Conservation (phyloP, 2,888 invertebrate genomes). For the Actias luna region DNA sequence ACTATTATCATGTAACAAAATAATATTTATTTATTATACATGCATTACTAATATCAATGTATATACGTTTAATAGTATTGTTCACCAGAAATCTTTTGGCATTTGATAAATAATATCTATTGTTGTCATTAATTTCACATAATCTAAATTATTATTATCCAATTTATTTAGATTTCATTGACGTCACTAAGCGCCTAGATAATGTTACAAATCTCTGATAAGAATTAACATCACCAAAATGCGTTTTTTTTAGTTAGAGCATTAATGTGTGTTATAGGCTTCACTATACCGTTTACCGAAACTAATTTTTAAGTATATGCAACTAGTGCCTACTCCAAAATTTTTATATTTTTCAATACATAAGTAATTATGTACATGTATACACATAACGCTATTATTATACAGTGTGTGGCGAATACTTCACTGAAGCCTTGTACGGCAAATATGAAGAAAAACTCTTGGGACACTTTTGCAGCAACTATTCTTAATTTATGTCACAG, state of each 20-base stretch:
- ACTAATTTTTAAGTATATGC: too few species aligned
- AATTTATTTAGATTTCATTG: conserved; percentile 1
- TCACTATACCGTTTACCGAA: too few species aligned
- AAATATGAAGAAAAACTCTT: not conserved
- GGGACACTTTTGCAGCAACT: not conserved
- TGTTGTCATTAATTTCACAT: not conserved
- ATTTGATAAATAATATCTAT: not conserved
- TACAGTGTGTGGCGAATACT: not conserved
- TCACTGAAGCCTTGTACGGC: not conserved
- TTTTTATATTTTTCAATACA: too few species aligned
- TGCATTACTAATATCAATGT: not conserved
- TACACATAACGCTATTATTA: not conserved
- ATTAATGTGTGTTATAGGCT: too few species aligned
- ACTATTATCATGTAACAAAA: not conserved
- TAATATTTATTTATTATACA: not conserved
- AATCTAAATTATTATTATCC: not conserved
- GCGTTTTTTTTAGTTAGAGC: too few species aligned
- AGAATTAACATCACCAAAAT: not conserved
- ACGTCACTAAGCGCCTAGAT: conserved; percentile 1
- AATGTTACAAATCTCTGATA: not conserved
- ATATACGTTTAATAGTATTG: not conserved
- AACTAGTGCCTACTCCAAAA: too few species aligned
- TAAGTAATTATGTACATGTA: too few species aligned
- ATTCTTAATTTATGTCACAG: not conserved
- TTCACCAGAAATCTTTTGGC: not conserved